A percentile compares a stretch with the other conserved stretches of the same genome.
Conservation (phyloP, 1,140 invertebrate genomes). For the Apis florea region DNA sequence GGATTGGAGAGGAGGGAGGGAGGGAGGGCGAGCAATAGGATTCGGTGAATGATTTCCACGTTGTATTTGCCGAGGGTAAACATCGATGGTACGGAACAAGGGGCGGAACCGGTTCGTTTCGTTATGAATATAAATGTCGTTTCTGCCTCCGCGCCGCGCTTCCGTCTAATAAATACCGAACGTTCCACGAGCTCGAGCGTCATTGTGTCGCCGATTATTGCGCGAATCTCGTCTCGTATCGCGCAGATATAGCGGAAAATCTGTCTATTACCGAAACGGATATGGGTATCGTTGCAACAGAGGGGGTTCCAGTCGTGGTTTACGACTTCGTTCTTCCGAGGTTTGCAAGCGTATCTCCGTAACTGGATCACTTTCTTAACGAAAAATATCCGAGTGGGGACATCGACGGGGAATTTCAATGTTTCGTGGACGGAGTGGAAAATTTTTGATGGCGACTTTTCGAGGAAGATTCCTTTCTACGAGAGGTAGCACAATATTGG, state of each 20-base stretch:
- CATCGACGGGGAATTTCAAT: too few relatives aligned
- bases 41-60: slow-evolving; percentile 59
- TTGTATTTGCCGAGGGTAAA: slow-evolving; percentile 65
- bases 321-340: neutral
- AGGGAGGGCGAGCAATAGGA: slow-evolving; percentile 3
- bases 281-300: neutral
- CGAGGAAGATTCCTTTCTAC: too few relatives aligned
- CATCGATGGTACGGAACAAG: slow-evolving; percentile 54
- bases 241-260: slow-evolving; percentile 26
- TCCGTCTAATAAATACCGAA: slow-evolving; percentile 30
- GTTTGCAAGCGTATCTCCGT: neutral
- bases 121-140: slow-evolving; percentile 68
- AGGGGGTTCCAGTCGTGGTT: neutral
- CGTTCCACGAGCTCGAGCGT: neutral
- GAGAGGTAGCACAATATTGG: too few relatives aligned
- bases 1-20: neutral
- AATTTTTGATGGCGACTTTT: neutral
- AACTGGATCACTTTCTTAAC: neutral
- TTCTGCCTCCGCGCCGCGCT: slow-evolving; percentile 21
- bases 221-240: slow-evolving; percentile 17
- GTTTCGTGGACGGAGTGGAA: neutral
- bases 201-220: slow-evolving; percentile 20
- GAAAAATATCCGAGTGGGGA: neutral
- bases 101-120: slow-evolving; percentile 40
- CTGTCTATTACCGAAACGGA: neutral